Percentiles rank a stretch among this genome's conserved stretches.
phyloP scores from a whole-genome alignment of 64 coral and sea anemone species.

The Platygyra sinensis region DNA sequence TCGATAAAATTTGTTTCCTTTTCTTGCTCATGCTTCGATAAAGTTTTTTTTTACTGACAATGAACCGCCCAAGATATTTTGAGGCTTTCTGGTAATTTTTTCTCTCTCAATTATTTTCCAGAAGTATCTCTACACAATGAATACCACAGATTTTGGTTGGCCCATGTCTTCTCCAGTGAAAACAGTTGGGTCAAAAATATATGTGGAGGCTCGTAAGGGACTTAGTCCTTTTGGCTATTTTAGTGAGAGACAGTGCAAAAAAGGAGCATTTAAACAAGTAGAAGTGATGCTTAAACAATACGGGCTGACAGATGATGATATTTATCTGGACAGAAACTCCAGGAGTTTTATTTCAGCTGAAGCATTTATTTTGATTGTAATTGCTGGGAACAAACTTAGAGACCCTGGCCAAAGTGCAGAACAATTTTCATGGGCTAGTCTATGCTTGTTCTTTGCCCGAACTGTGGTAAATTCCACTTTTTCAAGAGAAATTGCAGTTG shows the following conservation, averaged over 20 bases:
- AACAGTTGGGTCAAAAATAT: background rate
- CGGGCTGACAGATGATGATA: background rate
- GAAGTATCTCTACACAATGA: background rate
- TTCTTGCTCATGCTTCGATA: too few species aligned
- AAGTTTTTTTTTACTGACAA: too few species aligned
- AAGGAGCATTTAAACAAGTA: background rate
- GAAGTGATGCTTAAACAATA: background rate
- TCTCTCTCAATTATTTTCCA: background rate
- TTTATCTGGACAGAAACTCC: background rate
- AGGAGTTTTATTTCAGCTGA: background rate
- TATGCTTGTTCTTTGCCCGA: background rate
- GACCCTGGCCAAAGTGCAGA: background rate
- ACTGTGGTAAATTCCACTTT: background rate
- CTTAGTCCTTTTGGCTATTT: slow-evolving; percentile 1
- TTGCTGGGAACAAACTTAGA: background rate
- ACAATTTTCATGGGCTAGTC: background rate
- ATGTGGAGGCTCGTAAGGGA: background rate
- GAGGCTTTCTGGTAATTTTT: too few species aligned
- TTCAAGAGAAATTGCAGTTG: background rate
- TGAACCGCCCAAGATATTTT: too few species aligned
- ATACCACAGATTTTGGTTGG: background rate
- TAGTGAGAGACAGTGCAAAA: background rate
- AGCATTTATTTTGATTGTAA: background rate
- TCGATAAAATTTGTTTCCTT: too few species aligned
- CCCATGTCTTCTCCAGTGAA: background rate